These are phyloP conservation scores for Campylomormyrus tamandua DNA, from an alignment of 2,113 vertebrate species.

Conservation along the genomic window DNA sequence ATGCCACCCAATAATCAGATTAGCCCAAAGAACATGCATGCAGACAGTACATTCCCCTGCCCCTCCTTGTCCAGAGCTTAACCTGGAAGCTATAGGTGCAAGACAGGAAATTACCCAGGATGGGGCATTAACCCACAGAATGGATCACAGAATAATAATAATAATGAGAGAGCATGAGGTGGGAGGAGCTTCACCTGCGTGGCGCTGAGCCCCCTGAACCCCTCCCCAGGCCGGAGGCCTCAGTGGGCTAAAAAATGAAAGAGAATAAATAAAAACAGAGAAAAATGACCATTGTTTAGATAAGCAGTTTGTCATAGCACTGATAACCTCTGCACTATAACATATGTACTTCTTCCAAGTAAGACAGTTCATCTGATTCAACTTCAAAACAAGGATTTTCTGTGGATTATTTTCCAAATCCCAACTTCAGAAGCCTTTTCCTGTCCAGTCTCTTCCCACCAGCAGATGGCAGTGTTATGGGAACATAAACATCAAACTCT, in stretches of 20 bases:
- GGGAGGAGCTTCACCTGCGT: no score
- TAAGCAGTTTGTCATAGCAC: neutral
- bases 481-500: neutral
- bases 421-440: neutral
- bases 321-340: neutral
- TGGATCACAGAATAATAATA: no score
- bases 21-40: constrained; percentile 6
- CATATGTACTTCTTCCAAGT: neutral
- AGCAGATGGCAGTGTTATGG: constrained; percentile 9
- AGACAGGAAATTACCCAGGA: no score
- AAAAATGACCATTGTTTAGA: neutral
- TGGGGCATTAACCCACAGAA: no score
- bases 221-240: no score
- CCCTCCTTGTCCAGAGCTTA: no score
- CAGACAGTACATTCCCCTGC: neutral
- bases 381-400: neutral
- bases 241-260: no score
- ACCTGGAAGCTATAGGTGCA: no score
- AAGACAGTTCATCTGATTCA: neutral
- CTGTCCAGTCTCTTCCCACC: neutral
- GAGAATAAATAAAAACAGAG: no score
- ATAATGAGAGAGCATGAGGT: no score
- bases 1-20: constrained; percentile 27
- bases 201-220: no score
- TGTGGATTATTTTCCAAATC: neutral